These are phyloP conservation scores for Pseudomyrmex sp. DNA, from an alignment of 1,140 invertebrate species.

Conservation along the genomic window DNA sequence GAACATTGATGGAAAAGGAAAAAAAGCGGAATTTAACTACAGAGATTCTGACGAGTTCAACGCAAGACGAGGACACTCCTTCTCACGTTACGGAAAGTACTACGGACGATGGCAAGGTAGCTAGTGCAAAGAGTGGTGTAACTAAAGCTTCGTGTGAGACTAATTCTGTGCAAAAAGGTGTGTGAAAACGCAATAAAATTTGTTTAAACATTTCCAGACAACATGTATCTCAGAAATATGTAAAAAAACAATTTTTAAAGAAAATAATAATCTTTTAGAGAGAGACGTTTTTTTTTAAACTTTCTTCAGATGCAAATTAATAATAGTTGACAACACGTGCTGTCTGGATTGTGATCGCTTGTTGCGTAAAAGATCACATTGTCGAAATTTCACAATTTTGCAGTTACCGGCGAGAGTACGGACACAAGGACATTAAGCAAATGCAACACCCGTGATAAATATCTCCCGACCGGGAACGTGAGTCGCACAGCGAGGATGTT, in stretches of 20 bases:
- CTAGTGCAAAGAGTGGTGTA: slow-evolving; percentile 43
- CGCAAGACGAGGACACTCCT: not conserved
- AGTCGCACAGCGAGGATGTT: slow-evolving; percentile 83
- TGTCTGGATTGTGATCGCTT: slow-evolving; percentile 1
- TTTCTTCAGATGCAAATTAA: no score
- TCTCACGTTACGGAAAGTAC: slow-evolving; percentile 26
- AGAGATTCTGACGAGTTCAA: not conserved
- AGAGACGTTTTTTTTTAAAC: no score
- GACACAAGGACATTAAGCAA: slow-evolving; percentile 75
- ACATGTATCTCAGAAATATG: no score
- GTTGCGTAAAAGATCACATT: not conserved
- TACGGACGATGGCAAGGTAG: slow-evolving; percentile 49
- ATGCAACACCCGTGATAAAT: slow-evolving; percentile 65
- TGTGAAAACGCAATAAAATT: slow-evolving; percentile 54
- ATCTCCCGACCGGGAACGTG: slow-evolving; percentile 81
- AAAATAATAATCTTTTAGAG: no score
- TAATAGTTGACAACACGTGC: no score
- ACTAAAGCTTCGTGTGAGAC: slow-evolving; percentile 68
- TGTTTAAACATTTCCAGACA: not conserved
- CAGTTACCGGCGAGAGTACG: slow-evolving; percentile 73
- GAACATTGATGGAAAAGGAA: not conserved
- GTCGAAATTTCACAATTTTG: slow-evolving; percentile 27
- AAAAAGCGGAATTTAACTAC: slow-evolving; percentile 10
- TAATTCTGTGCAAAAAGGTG: slow-evolving; percentile 73
- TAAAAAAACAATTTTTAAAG: no score